Evolutionary conservation across 2,113 vertebrate genomes (phyloP).

Genomic region (Cephalopterus ornatus): DNA sequence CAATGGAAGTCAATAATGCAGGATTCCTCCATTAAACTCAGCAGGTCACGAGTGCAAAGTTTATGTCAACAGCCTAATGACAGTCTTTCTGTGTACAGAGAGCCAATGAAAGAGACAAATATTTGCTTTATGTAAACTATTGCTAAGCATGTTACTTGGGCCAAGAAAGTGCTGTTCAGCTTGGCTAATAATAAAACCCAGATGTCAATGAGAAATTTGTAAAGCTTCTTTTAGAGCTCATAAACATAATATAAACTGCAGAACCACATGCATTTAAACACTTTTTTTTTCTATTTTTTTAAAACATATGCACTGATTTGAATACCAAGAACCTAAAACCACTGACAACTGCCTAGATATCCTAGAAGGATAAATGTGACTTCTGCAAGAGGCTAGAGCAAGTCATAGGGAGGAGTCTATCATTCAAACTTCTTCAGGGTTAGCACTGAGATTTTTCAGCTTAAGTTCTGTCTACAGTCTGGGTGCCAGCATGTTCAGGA

Average conservation of each 20-base stretch:
- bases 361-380: neutral
- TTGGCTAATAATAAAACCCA: conserved; percentile 34
- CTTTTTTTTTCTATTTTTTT: neutral
- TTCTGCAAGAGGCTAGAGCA: neutral
- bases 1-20: neutral
- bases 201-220: conserved; percentile 18
- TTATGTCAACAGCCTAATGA: conserved; percentile 21
- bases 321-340: neutral
- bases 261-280: neutral
- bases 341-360: neutral
- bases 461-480: neutral
- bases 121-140: conserved; percentile 55
- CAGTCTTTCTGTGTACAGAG: neutral
- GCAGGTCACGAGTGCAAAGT: conserved; percentile 12
- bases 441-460: neutral
- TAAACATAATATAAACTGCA: neutral
- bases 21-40: neutral
- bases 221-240: neutral
- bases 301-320: neutral
- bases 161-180: neutral
- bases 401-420: neutral
- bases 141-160: conserved; percentile 19
- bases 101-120: conserved; percentile 41
- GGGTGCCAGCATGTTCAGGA: neutral
- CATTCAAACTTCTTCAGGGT: neutral